These are phyloP conservation scores for Tubulanus polymorphus DNA, from an alignment of 2,888 invertebrate genomes.

Conservation along the genomic window DNA sequence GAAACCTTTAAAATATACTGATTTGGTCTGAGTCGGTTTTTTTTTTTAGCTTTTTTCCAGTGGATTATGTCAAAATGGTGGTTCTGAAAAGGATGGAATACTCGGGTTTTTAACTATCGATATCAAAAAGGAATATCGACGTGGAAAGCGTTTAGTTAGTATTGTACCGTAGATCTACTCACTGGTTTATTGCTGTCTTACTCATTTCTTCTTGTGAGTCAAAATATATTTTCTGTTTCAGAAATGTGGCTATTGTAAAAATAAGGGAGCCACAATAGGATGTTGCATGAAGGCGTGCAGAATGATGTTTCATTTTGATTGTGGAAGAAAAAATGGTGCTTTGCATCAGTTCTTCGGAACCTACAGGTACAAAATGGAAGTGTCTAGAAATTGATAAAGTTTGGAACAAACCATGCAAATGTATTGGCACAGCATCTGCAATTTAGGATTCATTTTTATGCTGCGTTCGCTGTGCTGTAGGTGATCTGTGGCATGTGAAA, in stretches of 20 bases:
- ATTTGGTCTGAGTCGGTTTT: constrained; percentile 14
- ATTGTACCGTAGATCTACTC: background rate
- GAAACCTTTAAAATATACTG: background rate
- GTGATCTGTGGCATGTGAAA: background rate
- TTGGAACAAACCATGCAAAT: too few relatives aligned
- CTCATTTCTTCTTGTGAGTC: background rate
- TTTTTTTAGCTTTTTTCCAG: constrained; percentile 49
- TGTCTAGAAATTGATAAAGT: constrained; percentile 60
- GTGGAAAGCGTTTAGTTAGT: constrained; percentile 63
- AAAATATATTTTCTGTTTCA: too few relatives aligned
- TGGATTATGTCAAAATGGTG: constrained; percentile 42
- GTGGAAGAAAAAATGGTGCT: constrained; percentile 65
- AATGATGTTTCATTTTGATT: constrained; percentile 70
- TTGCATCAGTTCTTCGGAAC: constrained; percentile 57
- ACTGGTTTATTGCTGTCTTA: background rate
- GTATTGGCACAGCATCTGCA: too few relatives aligned
- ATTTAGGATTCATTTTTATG: too few relatives aligned
- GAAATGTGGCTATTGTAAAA: constrained; percentile 68
- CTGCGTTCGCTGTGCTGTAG: too few relatives aligned
- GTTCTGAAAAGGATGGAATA: constrained; percentile 61
- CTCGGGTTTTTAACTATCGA: constrained; percentile 69
- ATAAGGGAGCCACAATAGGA: constrained; percentile 67
- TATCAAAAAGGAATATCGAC: constrained; percentile 64
- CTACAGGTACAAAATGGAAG: constrained; percentile 53
- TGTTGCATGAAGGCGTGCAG: constrained; percentile 66